Evolutionary conservation across 1,140 invertebrate genomes (phyloP), one percentile per base, ranked within the genome.

Genomic region (Drosophila cardini): DNA sequence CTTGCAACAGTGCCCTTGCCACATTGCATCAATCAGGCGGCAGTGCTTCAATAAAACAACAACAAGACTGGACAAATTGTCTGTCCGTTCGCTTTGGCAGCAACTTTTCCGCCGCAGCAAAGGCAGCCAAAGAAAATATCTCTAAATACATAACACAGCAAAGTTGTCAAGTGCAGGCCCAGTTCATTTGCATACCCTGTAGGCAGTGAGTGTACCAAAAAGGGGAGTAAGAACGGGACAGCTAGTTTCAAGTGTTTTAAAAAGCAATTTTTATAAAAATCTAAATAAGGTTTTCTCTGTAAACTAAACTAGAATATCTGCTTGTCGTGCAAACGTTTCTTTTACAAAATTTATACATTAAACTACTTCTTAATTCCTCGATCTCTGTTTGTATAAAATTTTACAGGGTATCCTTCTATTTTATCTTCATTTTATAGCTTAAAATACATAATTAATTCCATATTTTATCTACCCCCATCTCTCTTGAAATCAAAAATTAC

Each of bases 161-260:
- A 64, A 71, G 71, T 70, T 80, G 77, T 80, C 77, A 80, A 80
- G 77, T 80, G 77, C 71, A 65, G 71, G 42, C 60, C 65, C 4
- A 45, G 55, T 69, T 63, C 60, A 63, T 63, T 63, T 63, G 38
- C 21, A 53, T 63, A 63, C 61, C 61, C 48, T 63, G 26, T 32
- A 53, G 0, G n/a, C 3, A 2, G 10, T 0, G 11, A 46, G 5
- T 10, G 11, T 7, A 1, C 18, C 2, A 13, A 8, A 50, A 9
- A 9, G 16, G n/a, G 45, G 13, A 26, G 32, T 30, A 38, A 4
- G 38, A 11, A 2, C 15, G 10, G n/a, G 0, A 13, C n/a, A 15
- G 11, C 18, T 16, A 18, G 52, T 26, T 26, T 1, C 5, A 26
- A 45, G 4, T 2, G 10, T 6, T 11, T 30, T 13, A 5, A 15